Percentiles rank a stretch among this genome's conserved stretches.
Conservation (phyloP, 2,888 invertebrate species). For the Ophion slaviceki region DNA sequence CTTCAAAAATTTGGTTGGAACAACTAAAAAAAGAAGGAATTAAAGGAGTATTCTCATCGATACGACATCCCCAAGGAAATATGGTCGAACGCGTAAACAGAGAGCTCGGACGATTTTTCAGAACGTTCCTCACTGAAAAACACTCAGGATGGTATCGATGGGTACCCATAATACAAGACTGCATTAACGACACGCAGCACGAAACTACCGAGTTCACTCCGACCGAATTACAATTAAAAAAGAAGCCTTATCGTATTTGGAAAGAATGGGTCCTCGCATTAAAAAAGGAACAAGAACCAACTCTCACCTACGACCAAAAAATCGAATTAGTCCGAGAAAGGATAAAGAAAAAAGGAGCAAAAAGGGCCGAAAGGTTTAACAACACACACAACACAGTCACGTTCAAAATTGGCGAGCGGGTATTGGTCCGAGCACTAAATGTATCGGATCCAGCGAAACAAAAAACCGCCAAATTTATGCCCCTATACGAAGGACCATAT, state of each 20-base stretch:
- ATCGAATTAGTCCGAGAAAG: background rate
- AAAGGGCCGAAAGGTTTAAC: conserved; percentile 6
- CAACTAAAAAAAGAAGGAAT: background rate
- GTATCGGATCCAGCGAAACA: conserved; percentile 1
- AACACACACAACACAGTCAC: background rate
- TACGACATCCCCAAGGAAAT: conserved; percentile 32
- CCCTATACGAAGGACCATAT: background rate
- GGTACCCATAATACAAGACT: background rate
- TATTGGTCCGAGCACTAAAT: background rate
- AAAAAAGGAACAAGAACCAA: background rate
- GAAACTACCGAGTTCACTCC: background rate
- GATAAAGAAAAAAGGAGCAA: background rate
- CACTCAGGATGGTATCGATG: conserved; percentile 16
- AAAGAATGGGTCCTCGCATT: background rate
- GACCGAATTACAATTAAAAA: background rate
- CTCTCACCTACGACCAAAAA: background rate
- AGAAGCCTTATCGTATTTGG: conserved; percentile 32
- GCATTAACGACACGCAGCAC: conserved; percentile 22
- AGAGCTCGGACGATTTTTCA: background rate
- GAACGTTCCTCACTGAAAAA: conserved; percentile 1
- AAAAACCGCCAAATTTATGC: background rate
- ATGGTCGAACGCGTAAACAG: background rate
- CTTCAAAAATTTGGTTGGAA: background rate
- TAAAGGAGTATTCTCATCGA: background rate
- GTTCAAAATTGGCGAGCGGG: background rate